These are phyloP conservation scores for Leuctra nigra DNA, from an alignment of 2,888 invertebrate species.

Conservation along the genomic window DNA sequence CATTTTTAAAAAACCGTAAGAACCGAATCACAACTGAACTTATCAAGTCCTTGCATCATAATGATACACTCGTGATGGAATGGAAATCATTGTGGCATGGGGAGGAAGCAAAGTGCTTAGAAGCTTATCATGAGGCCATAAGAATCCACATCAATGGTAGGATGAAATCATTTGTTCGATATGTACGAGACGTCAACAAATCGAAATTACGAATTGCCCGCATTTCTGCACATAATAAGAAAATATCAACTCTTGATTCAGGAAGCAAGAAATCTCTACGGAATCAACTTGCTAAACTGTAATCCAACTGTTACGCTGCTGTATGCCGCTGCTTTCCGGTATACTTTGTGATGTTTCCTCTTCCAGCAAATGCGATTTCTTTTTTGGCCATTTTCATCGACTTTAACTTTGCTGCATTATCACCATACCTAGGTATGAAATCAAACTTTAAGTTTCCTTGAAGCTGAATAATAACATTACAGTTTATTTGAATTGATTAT, in stretches of 20 bases:
- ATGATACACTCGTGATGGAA: background rate
- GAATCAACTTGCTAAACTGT: background rate
- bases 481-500: background rate
- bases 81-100: background rate
- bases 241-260: background rate
- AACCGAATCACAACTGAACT: background rate
- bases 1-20: background rate
- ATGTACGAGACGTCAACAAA: background rate
- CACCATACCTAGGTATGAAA: background rate
- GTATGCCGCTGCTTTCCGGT: background rate
- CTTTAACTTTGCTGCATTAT: background rate
- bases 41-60: background rate
- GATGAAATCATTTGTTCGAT: background rate
- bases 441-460: too few relatives aligned
- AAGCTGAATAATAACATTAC: background rate
- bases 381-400: too few relatives aligned
- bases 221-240: background rate
- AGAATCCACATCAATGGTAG: background rate
- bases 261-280: background rate
- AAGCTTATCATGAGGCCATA: background rate
- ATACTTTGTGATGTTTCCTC: background rate
- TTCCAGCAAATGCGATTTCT: background rate
- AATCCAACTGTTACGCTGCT: background rate
- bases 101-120: background rate
- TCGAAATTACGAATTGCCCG: background rate